These are phyloP conservation scores for Psix sp. DNA, from an alignment of 1,140 invertebrate genomes.

Conservation along the genomic window DNA sequence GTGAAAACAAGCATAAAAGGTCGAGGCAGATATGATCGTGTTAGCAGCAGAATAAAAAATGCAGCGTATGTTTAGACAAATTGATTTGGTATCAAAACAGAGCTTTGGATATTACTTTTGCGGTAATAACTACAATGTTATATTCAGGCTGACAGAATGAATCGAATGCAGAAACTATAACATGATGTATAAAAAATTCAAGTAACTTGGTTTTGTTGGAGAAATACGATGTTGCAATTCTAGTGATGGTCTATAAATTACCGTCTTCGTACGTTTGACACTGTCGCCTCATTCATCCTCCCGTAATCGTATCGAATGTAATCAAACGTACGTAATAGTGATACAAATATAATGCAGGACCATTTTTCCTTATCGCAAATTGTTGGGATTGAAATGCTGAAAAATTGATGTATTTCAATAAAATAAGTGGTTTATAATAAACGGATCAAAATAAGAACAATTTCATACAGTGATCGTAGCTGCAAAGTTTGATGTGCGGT, in stretches of 20 bases:
- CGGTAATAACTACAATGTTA: conserved; percentile 24
- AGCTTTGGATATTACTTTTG: conserved; percentile 3
- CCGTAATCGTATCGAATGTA: conserved; percentile 36
- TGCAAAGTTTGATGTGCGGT: no score
- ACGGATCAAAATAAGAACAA: no score
- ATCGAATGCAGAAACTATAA: conserved; percentile 34
- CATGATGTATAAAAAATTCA: conserved; percentile 36
- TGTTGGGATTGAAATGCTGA: no score
- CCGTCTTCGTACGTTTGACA: conserved; percentile 1
- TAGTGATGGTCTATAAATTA: conserved; percentile 29
- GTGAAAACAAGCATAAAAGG: no score
- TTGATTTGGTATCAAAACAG: conserved; percentile 11
- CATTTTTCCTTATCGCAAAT: no score
- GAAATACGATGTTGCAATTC: conserved; percentile 16
- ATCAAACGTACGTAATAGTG: conserved; percentile 4
- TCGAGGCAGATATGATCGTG: no score
- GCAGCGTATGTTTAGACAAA: conserved; percentile 30
- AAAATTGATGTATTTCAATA: no score
- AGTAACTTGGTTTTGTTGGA: conserved; percentile 14
- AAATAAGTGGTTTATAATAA: no score
- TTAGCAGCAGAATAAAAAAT: conserved; percentile 28
- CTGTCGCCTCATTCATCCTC: no score
- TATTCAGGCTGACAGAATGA: conserved; percentile 26
- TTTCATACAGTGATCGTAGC: no score
- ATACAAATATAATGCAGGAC: no score